A percentile compares a stretch with the other conserved stretches of the same genome.
Conservation (phyloP, 2,888 invertebrate species). For the Acronicta leporina region DNA sequence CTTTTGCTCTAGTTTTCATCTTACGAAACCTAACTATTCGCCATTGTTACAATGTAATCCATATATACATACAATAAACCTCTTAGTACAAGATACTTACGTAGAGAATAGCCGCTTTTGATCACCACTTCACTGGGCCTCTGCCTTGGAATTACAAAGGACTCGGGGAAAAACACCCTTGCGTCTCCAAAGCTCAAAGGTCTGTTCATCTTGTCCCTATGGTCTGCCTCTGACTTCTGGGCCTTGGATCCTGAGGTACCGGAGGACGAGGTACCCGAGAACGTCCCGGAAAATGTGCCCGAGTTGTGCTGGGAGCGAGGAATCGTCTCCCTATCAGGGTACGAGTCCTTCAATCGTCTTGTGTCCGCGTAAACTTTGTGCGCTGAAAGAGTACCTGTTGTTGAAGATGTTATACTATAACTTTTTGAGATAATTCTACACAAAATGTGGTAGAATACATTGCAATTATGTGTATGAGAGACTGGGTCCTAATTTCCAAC, state of each 20-base stretch:
- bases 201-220: conserved; percentile 72
- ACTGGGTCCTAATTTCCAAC: too few relatives aligned
- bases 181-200: conserved; percentile 83
- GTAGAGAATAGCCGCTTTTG: conserved; percentile 79
- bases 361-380: conserved; percentile 81
- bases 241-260: conserved; percentile 85
- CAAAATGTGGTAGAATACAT: too few relatives aligned
- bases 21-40: too few relatives aligned
- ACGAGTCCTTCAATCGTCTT: conserved; percentile 76
- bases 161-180: conserved; percentile 86
- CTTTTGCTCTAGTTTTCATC: too few relatives aligned
- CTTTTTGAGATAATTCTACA: too few relatives aligned
- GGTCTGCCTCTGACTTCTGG: conserved; percentile 72
- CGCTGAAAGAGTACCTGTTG: conserved; percentile 65
- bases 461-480: background rate
- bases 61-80: too few relatives aligned
- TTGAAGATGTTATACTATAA: background rate
- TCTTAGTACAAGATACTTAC: conserved; percentile 66
- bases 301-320: conserved; percentile 79
- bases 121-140: conserved; percentile 78
- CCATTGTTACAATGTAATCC: too few relatives aligned
- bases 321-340: conserved; percentile 72
- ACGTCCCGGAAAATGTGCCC: conserved; percentile 82
- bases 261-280: conserved; percentile 84
- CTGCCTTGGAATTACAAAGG: conserved; percentile 84